Evolutionary conservation across 2,888 invertebrate genomes (phyloP).

Genomic region (Pachydiplax longipennis): DNA sequence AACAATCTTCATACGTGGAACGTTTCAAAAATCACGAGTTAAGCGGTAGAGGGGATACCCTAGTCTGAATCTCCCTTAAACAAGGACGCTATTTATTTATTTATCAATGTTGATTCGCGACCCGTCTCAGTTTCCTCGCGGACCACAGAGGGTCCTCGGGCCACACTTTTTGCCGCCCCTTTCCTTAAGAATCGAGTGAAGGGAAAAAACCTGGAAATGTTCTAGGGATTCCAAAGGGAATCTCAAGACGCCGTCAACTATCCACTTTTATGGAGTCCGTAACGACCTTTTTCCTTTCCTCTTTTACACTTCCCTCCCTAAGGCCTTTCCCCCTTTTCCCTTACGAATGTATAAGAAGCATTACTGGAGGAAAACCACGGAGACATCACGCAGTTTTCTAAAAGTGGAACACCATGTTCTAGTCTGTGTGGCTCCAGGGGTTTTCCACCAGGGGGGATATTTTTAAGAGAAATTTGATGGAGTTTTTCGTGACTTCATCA

Average conservation of each 20-base stretch:
- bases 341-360: background rate
- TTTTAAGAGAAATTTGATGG: background rate
- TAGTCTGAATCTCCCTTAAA: too few relatives aligned
- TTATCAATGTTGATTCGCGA: too few relatives aligned
- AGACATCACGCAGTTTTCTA: background rate
- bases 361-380: background rate
- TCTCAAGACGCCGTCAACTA: background rate
- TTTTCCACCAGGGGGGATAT: background rate
- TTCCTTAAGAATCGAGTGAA: background rate
- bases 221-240: background rate
- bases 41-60: too few relatives aligned
- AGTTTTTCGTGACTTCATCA: background rate
- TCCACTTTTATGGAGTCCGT: background rate
- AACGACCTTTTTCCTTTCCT: background rate
- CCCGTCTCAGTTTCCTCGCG: too few relatives aligned
- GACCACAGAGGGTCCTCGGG: too few relatives aligned
- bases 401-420: background rate
- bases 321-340: background rate
- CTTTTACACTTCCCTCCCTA: background rate
- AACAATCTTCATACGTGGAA: too few relatives aligned
- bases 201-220: background rate
- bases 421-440: background rate
- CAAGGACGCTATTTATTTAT: too few relatives aligned
- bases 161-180: background rate
- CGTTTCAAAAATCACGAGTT: too few relatives aligned